Evolutionary conservation across 2,113 vertebrate species (phyloP), one percentile per base, ranked within the genome.

Genomic region (Catharus bicknelli): DNA sequence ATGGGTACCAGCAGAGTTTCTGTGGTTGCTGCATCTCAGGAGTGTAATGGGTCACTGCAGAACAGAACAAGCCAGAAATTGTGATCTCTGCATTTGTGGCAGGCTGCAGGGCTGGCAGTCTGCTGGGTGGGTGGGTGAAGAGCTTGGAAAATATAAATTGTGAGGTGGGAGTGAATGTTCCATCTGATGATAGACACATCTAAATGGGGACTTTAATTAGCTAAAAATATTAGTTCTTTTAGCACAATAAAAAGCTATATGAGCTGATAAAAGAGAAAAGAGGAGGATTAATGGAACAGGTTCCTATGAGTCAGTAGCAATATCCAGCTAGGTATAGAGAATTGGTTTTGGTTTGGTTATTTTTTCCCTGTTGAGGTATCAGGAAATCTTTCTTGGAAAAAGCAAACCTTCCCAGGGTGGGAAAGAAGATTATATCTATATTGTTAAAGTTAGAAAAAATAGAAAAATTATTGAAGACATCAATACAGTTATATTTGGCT

Each of bases 201-300:
- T 91, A 92, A 90, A 72, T 36, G 23, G 27, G 38, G 30, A 73
- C 36, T 64, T 88, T 50, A 88, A 82, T 90, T 83, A 92, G 58
- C 63, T 66, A 87, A 94, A 96, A 93, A 80, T 74, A 89, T 76
- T 83, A 69, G 48, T 62, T 55, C 27, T 63, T 91, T 84, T 80
- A 86, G 21, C 61, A 87, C 48, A 79, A 43, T 72, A 75, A 84
- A 64, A 26, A 36, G 48, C 34, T 58, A 27, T 17, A 30, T 32
- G 40, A 84, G 23, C 54, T 80, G 23, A 26, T 66, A 48, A 77
- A 69, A 93, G 10, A 84, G 16, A 72, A 53, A 68, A 89, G 50
- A 92, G 26, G 26, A 69, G 7, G 15, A n/a, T 67, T 87, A 94
- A 66, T 29, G 13, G 51, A 40, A 40, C 40, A 40, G 12, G 40